These are phyloP conservation scores for Brachirus orientalis DNA, from an alignment of 2,113 vertebrate species.

Conservation along the genomic window DNA sequence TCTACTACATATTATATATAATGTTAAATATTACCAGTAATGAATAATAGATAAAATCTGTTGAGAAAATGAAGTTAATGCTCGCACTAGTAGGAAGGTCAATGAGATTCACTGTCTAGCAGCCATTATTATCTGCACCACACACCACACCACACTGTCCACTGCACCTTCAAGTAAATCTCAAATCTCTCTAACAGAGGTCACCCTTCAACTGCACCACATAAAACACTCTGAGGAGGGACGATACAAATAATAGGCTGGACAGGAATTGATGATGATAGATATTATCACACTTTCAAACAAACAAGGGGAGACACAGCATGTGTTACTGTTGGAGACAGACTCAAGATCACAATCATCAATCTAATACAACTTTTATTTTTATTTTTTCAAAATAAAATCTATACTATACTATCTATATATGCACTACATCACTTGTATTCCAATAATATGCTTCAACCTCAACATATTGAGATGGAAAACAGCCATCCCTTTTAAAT, in stretches of 20 bases:
- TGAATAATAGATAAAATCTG: too few relatives aligned
- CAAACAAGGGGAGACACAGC: conserved; percentile 15
- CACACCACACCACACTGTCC: background rate
- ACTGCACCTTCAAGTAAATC: conserved; percentile 27
- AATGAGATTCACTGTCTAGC: background rate
- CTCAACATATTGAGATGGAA: too few relatives aligned
- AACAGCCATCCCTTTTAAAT: background rate
- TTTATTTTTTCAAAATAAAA: too few relatives aligned
- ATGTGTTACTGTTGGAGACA: background rate
- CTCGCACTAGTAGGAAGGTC: too few relatives aligned
- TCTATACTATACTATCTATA: too few relatives aligned
- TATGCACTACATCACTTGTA: too few relatives aligned
- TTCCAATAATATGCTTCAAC: too few relatives aligned
- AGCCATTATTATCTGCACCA: background rate
- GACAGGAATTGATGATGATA: conserved; percentile 43
- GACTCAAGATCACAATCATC: background rate
- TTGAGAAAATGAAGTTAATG: too few relatives aligned
- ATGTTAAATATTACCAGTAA: too few relatives aligned
- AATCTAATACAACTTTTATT: too few relatives aligned
- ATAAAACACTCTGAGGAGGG: conserved; percentile 47
- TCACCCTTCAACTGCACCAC: conserved; percentile 40
- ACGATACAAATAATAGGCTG: conserved; percentile 25
- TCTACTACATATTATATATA: too few relatives aligned
- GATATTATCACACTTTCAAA: conserved; percentile 39
- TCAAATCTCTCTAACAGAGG: conserved; percentile 25